A percentile compares a stretch with the other conserved stretches of the same genome.
Evolutionary conservation across 2,888 invertebrate species (phyloP).

Genomic region (Brachyptera putata): DNA sequence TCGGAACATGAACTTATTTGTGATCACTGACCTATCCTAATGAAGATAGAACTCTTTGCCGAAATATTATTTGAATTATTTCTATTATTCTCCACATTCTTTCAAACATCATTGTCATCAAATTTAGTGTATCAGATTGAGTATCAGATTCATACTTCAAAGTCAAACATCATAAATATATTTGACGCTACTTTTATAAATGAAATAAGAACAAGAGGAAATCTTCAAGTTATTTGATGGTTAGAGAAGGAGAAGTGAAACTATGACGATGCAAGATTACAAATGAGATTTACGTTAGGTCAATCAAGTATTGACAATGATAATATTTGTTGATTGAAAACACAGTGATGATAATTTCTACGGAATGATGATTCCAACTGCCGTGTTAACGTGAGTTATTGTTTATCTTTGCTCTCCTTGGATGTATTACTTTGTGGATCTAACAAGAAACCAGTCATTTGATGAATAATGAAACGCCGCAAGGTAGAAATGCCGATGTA

Average conservation of each 20-base stretch:
- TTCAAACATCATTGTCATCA: no score
- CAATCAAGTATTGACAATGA: slow-evolving; percentile 8
- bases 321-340: slow-evolving; percentile 1
- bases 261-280: not conserved
- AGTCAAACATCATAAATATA: no score
- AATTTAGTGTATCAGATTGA: no score
- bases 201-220: no score
- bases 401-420: slow-evolving; percentile 1
- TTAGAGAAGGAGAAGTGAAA: not conserved
- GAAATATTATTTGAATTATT: no score
- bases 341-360: not conserved
- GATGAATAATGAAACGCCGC: not conserved
- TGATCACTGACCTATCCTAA: no score
- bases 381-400: not conserved
- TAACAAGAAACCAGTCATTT: not conserved
- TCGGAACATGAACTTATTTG: no score
- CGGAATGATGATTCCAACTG: not conserved
- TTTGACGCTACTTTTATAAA: no score
- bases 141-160: no score
- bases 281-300: not conserved
- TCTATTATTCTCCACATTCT: no score
- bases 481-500: not conserved
- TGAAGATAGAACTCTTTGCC: no score
- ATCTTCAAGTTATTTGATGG: no score
- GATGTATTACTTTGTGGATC: not conserved